Conservation (phyloP, 1,140 invertebrate genomes). For the Drosophila asahinai region DNA sequence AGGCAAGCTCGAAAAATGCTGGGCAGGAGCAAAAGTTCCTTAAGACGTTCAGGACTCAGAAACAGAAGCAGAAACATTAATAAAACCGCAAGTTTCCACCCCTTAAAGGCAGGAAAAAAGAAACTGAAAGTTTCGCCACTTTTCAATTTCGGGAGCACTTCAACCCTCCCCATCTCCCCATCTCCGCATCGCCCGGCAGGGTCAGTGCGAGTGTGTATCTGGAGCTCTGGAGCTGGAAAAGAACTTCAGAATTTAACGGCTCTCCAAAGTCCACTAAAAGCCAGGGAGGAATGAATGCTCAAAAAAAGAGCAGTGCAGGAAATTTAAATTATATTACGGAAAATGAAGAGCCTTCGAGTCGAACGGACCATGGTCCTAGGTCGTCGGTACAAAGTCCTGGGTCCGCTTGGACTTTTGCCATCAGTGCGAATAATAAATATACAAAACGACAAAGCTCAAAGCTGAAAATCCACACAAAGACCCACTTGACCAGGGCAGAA, state of each 20-base stretch:
- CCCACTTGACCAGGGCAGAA: constrained; percentile 43
- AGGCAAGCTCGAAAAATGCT: constrained; percentile 60
- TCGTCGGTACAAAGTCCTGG: not conserved
- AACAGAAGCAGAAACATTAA: constrained; percentile 58
- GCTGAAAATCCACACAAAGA: constrained; percentile 41
- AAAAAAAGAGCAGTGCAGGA: constrained; percentile 31
- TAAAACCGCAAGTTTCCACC: constrained; percentile 55
- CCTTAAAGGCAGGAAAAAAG: constrained; percentile 26
- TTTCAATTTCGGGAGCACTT: constrained; percentile 68
- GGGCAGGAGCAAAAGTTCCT: constrained; percentile 40
- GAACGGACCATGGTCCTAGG: not conserved
- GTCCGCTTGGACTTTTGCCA: constrained; percentile 33
- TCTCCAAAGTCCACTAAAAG: constrained; percentile 76
- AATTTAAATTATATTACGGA: constrained; percentile 79
- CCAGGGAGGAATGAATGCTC: constrained; percentile 19
- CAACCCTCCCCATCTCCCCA: constrained; percentile 1
- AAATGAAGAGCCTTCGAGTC: constrained; percentile 45
- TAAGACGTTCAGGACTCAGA: constrained; percentile 45
- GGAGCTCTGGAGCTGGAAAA: constrained; percentile 31
- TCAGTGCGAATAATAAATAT: constrained; percentile 72
- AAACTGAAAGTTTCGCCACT: constrained; percentile 66
- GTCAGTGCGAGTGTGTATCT: constrained; percentile 58
- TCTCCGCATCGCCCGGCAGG: constrained; percentile 15
- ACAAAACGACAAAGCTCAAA: constrained; percentile 56
- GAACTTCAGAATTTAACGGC: constrained; percentile 63